Percentiles rank a stretch among this genome's conserved stretches.
phyloP scores from a whole-genome alignment of 1,140 invertebrate genomes.

The Apis laboriosa region DNA sequence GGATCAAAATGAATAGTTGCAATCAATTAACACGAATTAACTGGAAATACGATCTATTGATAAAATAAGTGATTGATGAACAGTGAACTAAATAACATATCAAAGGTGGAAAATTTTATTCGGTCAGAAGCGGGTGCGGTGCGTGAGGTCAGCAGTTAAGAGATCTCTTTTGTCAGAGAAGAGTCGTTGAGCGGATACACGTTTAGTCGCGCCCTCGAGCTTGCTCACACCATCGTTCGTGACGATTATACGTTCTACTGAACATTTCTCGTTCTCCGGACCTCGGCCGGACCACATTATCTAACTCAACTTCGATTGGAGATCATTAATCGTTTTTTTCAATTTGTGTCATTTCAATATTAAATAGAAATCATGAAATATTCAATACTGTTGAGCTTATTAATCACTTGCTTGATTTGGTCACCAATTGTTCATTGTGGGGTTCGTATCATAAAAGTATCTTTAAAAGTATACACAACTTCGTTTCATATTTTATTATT shows the following conservation, averaged over 20 bases:
- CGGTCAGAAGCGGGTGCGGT: not conserved
- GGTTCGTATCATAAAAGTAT: slow-evolving; percentile 51
- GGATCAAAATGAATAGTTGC: not conserved
- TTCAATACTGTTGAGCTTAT: slow-evolving; percentile 8
- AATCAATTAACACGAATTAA: not conserved
- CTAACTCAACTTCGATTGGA: not conserved
- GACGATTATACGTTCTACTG: not conserved
- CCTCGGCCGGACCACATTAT: not conserved
- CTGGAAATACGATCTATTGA: not conserved
- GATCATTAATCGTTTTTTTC: not conserved
- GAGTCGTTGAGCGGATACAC: not conserved
- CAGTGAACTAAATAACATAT: not conserved
- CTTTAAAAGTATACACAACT: too few species aligned
- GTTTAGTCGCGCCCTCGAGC: slow-evolving; percentile 57
- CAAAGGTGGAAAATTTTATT: slow-evolving; percentile 3
- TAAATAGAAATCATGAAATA: slow-evolving; percentile 35
- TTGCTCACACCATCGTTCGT: not conserved
- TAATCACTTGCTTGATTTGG: slow-evolving; percentile 43
- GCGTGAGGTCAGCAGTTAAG: not conserved
- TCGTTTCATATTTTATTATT: not conserved
- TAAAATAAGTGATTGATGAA: not conserved
- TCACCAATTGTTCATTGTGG: slow-evolving; percentile 48
- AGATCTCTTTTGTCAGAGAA: slow-evolving; percentile 8
- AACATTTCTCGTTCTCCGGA: not conserved
- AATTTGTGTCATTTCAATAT: not conserved